A percentile compares a stretch with the other conserved stretches of the same genome.
Evolutionary conservation across 2,113 vertebrate species (phyloP).

Genomic region (Albula glossodonta): DNA sequence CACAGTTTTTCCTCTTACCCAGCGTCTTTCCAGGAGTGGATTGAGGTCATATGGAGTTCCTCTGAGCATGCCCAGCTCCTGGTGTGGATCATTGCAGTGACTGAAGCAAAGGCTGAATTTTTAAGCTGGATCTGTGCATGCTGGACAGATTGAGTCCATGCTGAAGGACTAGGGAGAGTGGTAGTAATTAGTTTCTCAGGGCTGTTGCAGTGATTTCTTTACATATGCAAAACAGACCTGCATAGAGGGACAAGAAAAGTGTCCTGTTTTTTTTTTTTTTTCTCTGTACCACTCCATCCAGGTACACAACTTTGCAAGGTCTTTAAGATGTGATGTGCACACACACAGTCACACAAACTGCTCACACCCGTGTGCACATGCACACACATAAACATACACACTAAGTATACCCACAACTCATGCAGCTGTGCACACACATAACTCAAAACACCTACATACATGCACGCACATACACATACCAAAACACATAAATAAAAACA

Average conservation of each 20-base stretch:
- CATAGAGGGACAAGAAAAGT: neutral
- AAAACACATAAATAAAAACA: neutral
- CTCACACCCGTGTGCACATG: neutral
- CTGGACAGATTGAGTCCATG: neutral
- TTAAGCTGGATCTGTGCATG: slow-evolving; percentile 1
- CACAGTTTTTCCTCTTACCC: neutral
- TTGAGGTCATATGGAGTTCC: neutral
- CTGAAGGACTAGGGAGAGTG: neutral
- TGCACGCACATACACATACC: too few species aligned
- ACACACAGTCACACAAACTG: neutral
- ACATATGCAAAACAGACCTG: neutral
- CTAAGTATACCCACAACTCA: neutral
- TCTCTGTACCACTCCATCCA: neutral
- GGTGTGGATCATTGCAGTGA: slow-evolving; percentile 4
- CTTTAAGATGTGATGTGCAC: neutral
- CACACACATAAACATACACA: too few species aligned
- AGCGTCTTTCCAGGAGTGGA: neutral
- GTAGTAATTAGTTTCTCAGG: neutral
- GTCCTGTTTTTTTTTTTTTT: slow-evolving; percentile 1
- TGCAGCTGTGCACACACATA: too few species aligned
- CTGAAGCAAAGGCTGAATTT: slow-evolving; percentile 7
- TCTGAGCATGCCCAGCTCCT: neutral
- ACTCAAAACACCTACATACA: neutral
- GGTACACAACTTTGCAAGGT: neutral
- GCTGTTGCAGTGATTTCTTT: neutral